Evolutionary conservation across 2,888 invertebrate species (phyloP).

Genomic region (Drosophila glabriapex): DNA sequence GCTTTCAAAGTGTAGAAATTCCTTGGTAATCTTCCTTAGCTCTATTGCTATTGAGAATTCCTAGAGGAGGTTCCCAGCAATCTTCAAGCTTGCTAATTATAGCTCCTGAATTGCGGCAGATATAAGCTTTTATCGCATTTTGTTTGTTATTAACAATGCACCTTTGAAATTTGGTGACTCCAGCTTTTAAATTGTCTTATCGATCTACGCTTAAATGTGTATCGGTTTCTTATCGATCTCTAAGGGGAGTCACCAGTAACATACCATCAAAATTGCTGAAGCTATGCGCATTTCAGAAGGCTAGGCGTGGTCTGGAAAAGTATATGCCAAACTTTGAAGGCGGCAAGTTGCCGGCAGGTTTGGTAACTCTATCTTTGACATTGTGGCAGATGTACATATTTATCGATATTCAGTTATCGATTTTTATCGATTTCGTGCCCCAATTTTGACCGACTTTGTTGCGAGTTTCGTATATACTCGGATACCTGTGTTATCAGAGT

Average conservation of each 20-base stretch:
- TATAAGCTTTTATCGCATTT: neutral
- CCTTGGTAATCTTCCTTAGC: neutral
- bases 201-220: neutral
- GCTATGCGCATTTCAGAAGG: neutral
- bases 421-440: neutral
- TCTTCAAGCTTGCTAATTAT: neutral
- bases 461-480: neutral
- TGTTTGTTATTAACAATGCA: too few relatives aligned
- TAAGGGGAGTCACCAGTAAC: neutral
- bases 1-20: neutral
- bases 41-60: neutral
- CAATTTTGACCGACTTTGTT: neutral
- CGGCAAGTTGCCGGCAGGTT: neutral
- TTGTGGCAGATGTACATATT: rapidly evolving
- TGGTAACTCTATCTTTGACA: neutral
- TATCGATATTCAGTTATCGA: neutral
- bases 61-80: neutral
- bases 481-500: neutral
- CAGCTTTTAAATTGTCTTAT: neutral
- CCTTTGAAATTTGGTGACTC: too few relatives aligned
- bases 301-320: neutral
- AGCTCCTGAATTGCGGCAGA: neutral
- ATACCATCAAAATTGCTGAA: neutral
- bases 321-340: too few relatives aligned
- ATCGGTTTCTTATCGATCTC: neutral